Conservation (phyloP, 2,888 invertebrate genomes). For the Lepas anatifera region DNA sequence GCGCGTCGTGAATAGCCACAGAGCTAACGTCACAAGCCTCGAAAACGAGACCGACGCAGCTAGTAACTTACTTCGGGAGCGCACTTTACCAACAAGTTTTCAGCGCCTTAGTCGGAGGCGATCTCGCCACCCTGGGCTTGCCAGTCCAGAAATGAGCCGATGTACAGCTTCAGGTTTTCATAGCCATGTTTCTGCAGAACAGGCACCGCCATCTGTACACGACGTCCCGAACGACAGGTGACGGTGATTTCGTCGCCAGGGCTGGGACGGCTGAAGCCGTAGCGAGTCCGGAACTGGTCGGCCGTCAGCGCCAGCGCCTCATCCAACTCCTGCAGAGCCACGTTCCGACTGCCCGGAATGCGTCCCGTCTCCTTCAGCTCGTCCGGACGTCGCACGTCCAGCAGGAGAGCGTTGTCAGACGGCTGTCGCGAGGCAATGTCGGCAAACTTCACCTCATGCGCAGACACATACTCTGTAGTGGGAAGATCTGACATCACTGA, state of each 20-base stretch:
- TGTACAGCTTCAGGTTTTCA: conserved; percentile 17
- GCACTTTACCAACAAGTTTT: too few species aligned
- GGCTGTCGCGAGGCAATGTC: background rate
- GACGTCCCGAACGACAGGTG: conserved; percentile 27
- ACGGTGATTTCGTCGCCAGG: conserved; percentile 25
- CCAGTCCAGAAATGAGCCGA: conserved; percentile 16
- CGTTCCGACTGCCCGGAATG: conserved; percentile 19
- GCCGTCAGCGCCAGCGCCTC: conserved; percentile 25
- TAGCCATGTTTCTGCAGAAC: conserved; percentile 24
- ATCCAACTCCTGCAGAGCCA: conserved; percentile 25
- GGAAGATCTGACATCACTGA: too few species aligned
- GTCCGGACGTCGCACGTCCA: conserved; percentile 19
- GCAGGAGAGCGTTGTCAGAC: conserved; percentile 13
- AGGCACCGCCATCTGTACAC: conserved; percentile 21
- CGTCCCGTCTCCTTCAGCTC: conserved; percentile 20
- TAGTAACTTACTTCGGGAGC: too few species aligned
- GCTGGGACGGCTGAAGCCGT: conserved; percentile 27
- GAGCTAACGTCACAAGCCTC: too few species aligned
- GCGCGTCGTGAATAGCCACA: too few species aligned
- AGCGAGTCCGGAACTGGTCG: conserved; percentile 26
- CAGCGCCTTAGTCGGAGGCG: too few species aligned
- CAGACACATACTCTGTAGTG: background rate
- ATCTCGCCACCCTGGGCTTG: background rate
- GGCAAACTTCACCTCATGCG: background rate
- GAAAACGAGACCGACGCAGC: too few species aligned